phyloP scores from a whole-genome alignment of 2,797 vertebrate species.

The Monodelphis domestica region DNA sequence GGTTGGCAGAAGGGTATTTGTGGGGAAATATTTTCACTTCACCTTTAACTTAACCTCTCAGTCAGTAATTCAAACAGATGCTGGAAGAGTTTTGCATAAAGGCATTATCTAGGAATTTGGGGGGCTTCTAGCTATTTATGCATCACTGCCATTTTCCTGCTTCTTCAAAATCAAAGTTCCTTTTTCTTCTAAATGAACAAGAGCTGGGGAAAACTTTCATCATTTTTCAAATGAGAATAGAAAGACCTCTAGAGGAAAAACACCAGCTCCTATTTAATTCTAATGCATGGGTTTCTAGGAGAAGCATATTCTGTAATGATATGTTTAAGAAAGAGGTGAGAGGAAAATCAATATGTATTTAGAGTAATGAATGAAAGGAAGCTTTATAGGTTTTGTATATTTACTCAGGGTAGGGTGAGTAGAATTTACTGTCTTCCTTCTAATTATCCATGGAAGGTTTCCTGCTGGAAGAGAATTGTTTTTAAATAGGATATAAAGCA shows the following conservation, averaged over 20 bases:
- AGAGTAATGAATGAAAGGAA: not conserved
- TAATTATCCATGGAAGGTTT: conserved; percentile 29
- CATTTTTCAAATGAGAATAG: not conserved
- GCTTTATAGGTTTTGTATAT: not conserved
- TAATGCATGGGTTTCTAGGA: not conserved
- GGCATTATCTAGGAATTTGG: not conserved
- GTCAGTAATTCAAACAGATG: not conserved
- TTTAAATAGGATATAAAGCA: not conserved
- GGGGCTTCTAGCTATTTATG: not conserved
- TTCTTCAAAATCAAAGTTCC: not conserved
- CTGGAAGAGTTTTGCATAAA: not conserved
- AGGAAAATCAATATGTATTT: not conserved
- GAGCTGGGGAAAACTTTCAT: not conserved
- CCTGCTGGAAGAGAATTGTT: not conserved
- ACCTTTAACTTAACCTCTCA: not conserved
- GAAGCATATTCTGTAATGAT: not conserved
- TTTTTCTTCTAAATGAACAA: not conserved
- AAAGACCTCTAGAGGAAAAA: not conserved
- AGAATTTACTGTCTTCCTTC: conserved; percentile 3
- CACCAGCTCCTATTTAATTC: not conserved
- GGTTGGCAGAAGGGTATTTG: not conserved
- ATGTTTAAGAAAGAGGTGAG: not conserved
- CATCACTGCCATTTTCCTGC: not conserved
- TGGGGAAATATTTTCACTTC: not conserved
- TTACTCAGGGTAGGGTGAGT: not conserved